Base-by-base conservation (phyloP, 2,888 invertebrate species). In the Tipula vernalis region DNA sequence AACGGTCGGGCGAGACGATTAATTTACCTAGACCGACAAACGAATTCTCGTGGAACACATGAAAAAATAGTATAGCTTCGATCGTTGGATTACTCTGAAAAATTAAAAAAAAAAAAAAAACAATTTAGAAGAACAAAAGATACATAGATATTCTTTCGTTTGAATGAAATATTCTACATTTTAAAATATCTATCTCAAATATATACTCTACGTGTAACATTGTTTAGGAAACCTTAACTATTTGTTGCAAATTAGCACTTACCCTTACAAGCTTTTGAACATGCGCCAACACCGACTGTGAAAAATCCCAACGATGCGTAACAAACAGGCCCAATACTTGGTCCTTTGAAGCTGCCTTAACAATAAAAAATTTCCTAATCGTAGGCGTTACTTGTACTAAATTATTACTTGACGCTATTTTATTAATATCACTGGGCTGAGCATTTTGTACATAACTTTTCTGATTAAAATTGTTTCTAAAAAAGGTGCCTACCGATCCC, bases 261-360 rank as follows among this genome's bases (percentile, higher is more conserved):
- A 85, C 85, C 44, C 85, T 15, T 2, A 42, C 85, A 15, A 28
- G 39, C n/a, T 84, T 84, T 84, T 39, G 36, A 5, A 84, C 13
- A 39, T 39, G 41, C 5, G 15, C 42, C 18, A 85, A 85, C 13
- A 85, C 85, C 12, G 85, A 85, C 15, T 41, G 42, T 42, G 85
- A 39, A 85, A 85, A 85, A 85, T 42, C 42, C 85, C 85, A 85
- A 18, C 42, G 42, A 44, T 85, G 18, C 18, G 85, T 85, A 42
- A 18, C 85, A 42, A 85, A 42, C 44, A 42, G 13, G 5, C 42
- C 42, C 10, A 28, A 44, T 18, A 85, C 85, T 85, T 85, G 85
- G 10, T 28, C 85, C 36, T 41, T 85, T 41, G 85, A 85, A 2
- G 85, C 85, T 12, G 85, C 85, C 8, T 85, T 85, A 42, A 85